Base-by-base conservation (phyloP, 1,140 invertebrate genomes). In the Saccostrea echinata region DNA sequence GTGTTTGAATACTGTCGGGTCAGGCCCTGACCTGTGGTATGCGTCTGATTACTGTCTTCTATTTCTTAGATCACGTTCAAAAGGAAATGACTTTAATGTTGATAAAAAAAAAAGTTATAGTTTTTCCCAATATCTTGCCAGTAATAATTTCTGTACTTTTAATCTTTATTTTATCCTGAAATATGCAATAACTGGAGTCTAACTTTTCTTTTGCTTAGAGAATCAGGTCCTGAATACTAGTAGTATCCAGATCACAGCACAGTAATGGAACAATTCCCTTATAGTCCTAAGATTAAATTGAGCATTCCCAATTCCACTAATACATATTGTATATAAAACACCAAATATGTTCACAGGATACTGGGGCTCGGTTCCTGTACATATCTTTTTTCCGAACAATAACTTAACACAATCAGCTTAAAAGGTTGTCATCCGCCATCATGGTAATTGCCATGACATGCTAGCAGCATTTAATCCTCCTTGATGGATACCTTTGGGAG, bases 331-430 rank as follows among this genome's bases (percentile, higher is more conserved):
- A 0, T 4, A 61, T n/a, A 61, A 61, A n/a, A 16, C 18, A 61
- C n/a, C 55, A 61, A 61, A 57, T 21, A 61, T 21, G 55, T n/a
- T 21, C 55, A 61, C 13, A 61, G 18, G 3, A 57, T 21, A 61
- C 43, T 8, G 9, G 43, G 43, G 43, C 9, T 43, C 21, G 18
- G 55, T 61, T 61, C 55, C 6, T n/a, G n/a, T 6, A 61, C 55
- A 61, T 76, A 76, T 35, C 68, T 71, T 13, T 21, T 30, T 33
- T 71, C 27, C 27, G 24, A 33, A 30, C 11, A 76, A 33, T 27
- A 76, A 27, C 68, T 30, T 76, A 33, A 76, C 68, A 76, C 68
- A 76, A 76, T 76, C 68, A 27, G 68, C 68, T 76, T 76, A 76
- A 76, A 76, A 76, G 27, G 11, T 33, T 76, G 68, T 30, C 68